A percentile compares a stretch with the other conserved stretches of the same genome.
phyloP scores from a whole-genome alignment of 2,113 vertebrate genomes.

The Eublepharis macularius region DNA sequence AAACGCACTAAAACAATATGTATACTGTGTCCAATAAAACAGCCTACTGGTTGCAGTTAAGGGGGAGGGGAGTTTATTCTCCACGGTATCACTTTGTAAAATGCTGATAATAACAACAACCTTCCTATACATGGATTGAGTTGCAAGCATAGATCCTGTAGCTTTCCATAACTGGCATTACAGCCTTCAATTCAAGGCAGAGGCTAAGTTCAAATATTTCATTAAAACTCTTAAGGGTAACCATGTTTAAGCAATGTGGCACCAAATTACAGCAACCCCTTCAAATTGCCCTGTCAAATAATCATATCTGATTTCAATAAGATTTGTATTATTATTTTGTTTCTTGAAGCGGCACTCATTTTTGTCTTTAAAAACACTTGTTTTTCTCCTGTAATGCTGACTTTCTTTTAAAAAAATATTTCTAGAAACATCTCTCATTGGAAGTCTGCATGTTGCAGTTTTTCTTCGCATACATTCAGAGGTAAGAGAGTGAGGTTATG shows the following conservation, averaged over 20 bases:
- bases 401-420: conserved; percentile 42
- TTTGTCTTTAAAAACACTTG: background rate
- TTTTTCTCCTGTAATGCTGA: conserved; percentile 16
- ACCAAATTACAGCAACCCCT: background rate
- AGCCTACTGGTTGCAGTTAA: background rate
- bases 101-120: background rate
- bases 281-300: background rate
- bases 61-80: no score
- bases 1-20: background rate
- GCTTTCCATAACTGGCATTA: background rate
- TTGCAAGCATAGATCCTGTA: background rate
- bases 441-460: conserved; percentile 99
- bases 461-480: conserved; percentile 98
- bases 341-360: background rate
- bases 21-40: background rate
- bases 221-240: background rate
- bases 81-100: background rate
- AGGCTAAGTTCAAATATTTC: background rate
- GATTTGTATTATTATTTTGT: background rate
- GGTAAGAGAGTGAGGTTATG: conserved; percentile 76
- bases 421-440: conserved; percentile 95
- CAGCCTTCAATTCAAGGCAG: background rate
- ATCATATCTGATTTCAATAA: background rate
- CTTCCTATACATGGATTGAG: background rate
- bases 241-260: background rate